phyloP scores from a whole-genome alignment of 2,888 invertebrate species.

The Drosophila kambysellisi region DNA sequence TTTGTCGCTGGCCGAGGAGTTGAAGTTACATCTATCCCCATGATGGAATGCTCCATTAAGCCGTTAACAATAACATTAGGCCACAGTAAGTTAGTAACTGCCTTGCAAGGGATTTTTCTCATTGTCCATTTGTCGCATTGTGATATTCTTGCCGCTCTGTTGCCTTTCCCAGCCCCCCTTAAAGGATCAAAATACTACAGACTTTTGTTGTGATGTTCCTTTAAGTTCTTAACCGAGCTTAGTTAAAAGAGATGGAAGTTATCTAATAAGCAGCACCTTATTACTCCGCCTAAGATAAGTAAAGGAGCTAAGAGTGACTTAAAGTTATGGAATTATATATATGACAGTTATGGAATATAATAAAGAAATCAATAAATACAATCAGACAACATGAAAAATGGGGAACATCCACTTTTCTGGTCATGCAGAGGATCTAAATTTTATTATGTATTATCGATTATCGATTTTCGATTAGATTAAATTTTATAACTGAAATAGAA shows the following conservation, averaged over 20 bases:
- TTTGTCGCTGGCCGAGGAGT: constrained; percentile 41
- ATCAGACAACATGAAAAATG: not conserved
- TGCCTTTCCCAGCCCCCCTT: constrained; percentile 1
- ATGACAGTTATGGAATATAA: not conserved
- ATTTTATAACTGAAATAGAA: not conserved
- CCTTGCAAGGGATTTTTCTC: constrained; percentile 31
- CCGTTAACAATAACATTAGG: constrained; percentile 76
- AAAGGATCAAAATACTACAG: constrained; percentile 23
- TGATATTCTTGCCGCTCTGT: constrained; percentile 22
- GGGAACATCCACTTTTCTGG: not conserved
- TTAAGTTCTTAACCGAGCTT: constrained; percentile 46
- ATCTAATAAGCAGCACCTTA: constrained; percentile 28
- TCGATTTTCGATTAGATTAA: not conserved
- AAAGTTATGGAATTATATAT: not conserved
- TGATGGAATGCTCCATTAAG: constrained; percentile 79
- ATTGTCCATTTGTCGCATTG: constrained; percentile 37
- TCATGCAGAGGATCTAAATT: not conserved
- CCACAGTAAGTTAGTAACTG: constrained; percentile 46
- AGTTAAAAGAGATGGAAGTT: constrained; percentile 32
- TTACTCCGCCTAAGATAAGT: not conserved
- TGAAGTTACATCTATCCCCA: constrained; percentile 50
- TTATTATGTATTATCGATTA: not conserved
- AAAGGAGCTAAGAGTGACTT: not conserved
- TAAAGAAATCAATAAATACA: not conserved
- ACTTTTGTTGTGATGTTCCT: constrained; percentile 33